Evolutionary conservation across 2,797 vertebrate species (phyloP).

Genomic region (Brachyalestes nurse): DNA sequence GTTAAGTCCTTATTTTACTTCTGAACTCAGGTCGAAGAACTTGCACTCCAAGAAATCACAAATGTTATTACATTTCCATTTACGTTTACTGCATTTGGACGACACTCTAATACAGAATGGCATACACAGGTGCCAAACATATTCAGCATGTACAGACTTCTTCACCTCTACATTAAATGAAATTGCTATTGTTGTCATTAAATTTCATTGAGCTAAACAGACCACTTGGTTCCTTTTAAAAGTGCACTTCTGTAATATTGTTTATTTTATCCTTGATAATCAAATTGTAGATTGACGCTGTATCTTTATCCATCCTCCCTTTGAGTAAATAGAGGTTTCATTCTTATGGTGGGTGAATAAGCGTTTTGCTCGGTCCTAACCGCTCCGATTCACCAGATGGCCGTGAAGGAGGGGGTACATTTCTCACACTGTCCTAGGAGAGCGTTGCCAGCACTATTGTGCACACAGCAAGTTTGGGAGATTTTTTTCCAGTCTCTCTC

Average conservation of each 20-base stretch:
- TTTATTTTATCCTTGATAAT: background rate
- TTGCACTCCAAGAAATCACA: background rate
- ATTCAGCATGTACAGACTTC: no score
- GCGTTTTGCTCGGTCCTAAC: conserved; percentile 29
- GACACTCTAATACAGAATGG: no score
- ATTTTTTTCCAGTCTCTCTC: background rate
- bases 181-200: no score
- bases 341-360: conserved; percentile 26
- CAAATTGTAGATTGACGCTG: background rate
- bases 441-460: conserved; percentile 36
- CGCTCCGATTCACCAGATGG: conserved; percentile 53
- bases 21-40: background rate
- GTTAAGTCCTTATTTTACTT: background rate
- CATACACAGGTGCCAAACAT: no score
- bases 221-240: no score
- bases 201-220: no score
- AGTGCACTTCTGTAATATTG: background rate
- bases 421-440: conserved; percentile 43
- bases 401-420: conserved; percentile 29
- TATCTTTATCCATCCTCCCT: background rate
- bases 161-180: no score
- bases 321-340: background rate
- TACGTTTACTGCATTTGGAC: no score
- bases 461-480: conserved; percentile 6
- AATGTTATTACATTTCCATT: background rate